Percentiles rank a stretch among this genome's conserved stretches.
Evolutionary conservation across 2,888 invertebrate species (phyloP).

Genomic region (Serrognathus titanus): DNA sequence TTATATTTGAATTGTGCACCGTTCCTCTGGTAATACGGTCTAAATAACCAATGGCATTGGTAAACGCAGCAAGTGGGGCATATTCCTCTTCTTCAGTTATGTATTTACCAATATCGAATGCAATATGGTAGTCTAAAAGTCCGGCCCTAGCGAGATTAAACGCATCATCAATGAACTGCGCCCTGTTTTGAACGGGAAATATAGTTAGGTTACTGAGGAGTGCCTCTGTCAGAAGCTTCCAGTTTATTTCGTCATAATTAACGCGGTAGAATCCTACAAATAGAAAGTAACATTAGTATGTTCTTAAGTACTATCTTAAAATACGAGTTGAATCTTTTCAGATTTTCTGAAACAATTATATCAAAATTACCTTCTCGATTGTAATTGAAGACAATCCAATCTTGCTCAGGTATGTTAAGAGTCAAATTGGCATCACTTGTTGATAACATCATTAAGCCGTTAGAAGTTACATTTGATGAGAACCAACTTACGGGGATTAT

Average conservation of each 20-base stretch:
- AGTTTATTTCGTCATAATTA: conserved; percentile 29
- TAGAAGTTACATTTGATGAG: background rate
- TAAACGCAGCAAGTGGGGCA: conserved; percentile 38
- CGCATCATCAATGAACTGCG: conserved; percentile 55
- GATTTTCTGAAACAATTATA: too few relatives aligned
- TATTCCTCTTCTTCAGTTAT: conserved; percentile 47
- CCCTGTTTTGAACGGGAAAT: conserved; percentile 50
- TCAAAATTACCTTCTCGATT: background rate
- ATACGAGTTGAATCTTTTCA: too few relatives aligned
- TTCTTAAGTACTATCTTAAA: too few relatives aligned
- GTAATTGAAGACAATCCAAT: conserved; percentile 6
- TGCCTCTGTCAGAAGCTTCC: conserved; percentile 24
- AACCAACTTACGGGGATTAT: conserved; percentile 12
- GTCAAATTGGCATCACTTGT: background rate
- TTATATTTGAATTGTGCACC: background rate
- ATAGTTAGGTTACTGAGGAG: conserved; percentile 12
- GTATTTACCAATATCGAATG: conserved; percentile 48
- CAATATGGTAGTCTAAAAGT: conserved; percentile 39
- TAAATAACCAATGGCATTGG: conserved; percentile 9
- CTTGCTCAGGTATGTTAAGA: background rate
- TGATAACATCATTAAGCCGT: background rate
- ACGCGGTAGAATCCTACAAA: conserved; percentile 31
- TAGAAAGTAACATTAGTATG: background rate
- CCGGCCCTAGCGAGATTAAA: conserved; percentile 43
- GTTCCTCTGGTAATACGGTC: conserved; percentile 10